A percentile compares a stretch with the other conserved stretches of the same genome.
Evolutionary conservation across 2,797 vertebrate species (phyloP).

Genomic region (Lacerta viridis): DNA sequence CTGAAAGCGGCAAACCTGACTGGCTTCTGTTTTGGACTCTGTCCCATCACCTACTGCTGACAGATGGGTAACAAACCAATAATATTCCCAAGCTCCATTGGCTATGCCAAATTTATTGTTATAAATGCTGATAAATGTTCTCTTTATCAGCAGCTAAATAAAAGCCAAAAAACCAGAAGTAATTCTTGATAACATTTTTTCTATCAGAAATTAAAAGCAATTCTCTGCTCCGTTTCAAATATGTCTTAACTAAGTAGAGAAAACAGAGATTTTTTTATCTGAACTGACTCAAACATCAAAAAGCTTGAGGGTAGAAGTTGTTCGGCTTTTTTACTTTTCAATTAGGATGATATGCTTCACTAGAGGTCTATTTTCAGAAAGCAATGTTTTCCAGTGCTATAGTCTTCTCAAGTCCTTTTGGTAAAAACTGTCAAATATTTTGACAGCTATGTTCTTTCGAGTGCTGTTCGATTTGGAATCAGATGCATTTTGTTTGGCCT

Average conservation of each 20-base stretch:
- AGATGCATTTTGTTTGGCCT: slow-evolving; percentile 51
- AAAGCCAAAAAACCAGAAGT: background rate
- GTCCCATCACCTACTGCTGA: background rate
- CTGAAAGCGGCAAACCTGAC: background rate
- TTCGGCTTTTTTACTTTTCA: slow-evolving; percentile 50
- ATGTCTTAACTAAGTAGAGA: background rate
- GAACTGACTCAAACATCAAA: slow-evolving; percentile 36
- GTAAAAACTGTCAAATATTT: slow-evolving; percentile 65
- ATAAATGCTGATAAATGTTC: slow-evolving; percentile 21
- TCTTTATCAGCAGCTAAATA: slow-evolving; percentile 24
- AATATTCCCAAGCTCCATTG: background rate
- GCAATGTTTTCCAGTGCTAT: slow-evolving; percentile 48
- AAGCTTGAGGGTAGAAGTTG: background rate
- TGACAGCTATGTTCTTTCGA: slow-evolving; percentile 56
- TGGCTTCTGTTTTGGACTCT: background rate
- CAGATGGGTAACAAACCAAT: background rate
- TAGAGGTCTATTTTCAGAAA: slow-evolving; percentile 64
- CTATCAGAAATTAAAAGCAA: slow-evolving; percentile 18
- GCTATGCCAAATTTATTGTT: slow-evolving; percentile 42
- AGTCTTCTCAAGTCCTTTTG: slow-evolving; percentile 57
- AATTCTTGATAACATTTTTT: background rate
- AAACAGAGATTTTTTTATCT: slow-evolving; percentile 26
- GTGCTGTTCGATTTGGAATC: slow-evolving; percentile 43
- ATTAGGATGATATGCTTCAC: slow-evolving; percentile 50
- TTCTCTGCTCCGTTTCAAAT: slow-evolving; percentile 15